A percentile compares a stretch with the other conserved stretches of the same genome.
Conservation (phyloP, 2,888 invertebrate genomes). For the Luperina nickerlii region DNA sequence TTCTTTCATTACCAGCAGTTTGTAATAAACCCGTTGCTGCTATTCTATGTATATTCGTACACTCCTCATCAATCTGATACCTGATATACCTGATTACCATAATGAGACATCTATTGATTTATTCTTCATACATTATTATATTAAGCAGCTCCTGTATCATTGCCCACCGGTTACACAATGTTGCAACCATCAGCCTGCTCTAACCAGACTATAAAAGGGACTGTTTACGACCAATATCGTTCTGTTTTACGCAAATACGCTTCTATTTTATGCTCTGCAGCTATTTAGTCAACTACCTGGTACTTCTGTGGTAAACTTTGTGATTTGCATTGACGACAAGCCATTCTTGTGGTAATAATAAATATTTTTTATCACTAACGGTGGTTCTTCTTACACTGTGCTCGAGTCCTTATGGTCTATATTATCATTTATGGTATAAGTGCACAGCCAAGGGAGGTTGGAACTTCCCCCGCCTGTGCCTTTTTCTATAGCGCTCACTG, state of each 20-base stretch:
- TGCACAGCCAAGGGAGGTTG: not conserved
- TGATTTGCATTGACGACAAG: constrained; percentile 6
- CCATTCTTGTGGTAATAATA: constrained; percentile 5
- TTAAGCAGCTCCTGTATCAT: constrained; percentile 21
- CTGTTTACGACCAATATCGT: constrained; percentile 34
- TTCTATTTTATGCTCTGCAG: constrained; percentile 12
- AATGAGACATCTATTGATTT: constrained; percentile 35
- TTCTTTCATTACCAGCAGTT: constrained; percentile 12
- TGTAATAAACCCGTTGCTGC: constrained; percentile 11
- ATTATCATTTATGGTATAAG: not conserved
- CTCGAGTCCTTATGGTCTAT: not conserved
- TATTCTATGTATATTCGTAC: not conserved
- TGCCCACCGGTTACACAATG: constrained; percentile 3
- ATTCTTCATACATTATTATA: constrained; percentile 24
- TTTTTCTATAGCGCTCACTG: not conserved
- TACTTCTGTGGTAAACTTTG: not conserved
- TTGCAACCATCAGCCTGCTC: constrained; percentile 7
- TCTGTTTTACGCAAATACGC: constrained; percentile 34
- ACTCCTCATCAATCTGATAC: constrained; percentile 29
- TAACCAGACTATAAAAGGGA: constrained; percentile 17
- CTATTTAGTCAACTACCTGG: not conserved
- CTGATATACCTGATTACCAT: constrained; percentile 33
- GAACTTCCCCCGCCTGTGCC: not conserved
- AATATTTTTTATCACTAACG: not conserved
- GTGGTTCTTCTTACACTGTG: constrained; percentile 1